Evolutionary conservation across 2,113 vertebrate genomes (phyloP).

Genomic region (mouse (Mus musculus)): GRCm39 chr2:29262501-29263000

Average conservation of each 20-base stretch:
- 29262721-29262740: neutral
- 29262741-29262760: neutral
- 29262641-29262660: neutral
- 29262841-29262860: neutral
- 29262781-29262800: neutral
- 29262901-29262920: neutral
- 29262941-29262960: neutral
- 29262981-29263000: no score
- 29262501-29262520: constrained; percentile 72
- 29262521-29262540: constrained; percentile 68
- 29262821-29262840: neutral
- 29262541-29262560: constrained; percentile 75
- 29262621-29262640: neutral
- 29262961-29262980: neutral
- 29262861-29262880: neutral
- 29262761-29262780: neutral
- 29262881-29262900: neutral
- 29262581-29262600: neutral
- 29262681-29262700: neutral
- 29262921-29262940: neutral
- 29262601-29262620: neutral
- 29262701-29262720: neutral
- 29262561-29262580: constrained; percentile 52
- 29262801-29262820: neutral
- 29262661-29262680: neutral